Percentiles rank a stretch among this genome's conserved stretches.
Conservation (phyloP, 2,797 vertebrate genomes). For the Tangara arthus region DNA sequence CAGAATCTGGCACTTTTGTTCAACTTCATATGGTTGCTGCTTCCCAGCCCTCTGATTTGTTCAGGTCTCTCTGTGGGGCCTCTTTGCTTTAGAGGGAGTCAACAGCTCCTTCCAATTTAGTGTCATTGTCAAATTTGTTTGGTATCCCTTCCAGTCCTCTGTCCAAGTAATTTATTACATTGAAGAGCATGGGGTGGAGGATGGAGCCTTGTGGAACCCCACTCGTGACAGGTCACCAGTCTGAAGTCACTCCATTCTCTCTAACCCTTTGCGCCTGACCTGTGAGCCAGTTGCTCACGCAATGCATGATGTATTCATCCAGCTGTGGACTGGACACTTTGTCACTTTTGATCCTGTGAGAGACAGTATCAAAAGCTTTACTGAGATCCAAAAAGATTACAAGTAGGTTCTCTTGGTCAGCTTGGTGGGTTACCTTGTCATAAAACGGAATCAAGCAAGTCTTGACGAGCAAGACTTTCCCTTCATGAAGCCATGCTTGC, state of each 20-base stretch:
- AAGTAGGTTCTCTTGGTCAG: background rate
- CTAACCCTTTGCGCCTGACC: fast-evolving
- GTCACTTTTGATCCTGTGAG: background rate
- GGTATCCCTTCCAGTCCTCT: background rate
- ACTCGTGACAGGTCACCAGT: background rate
- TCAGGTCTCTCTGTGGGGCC: background rate
- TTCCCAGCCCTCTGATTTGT: background rate
- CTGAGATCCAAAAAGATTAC: background rate
- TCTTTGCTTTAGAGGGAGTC: background rate
- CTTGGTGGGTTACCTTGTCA: background rate
- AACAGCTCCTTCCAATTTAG: background rate
- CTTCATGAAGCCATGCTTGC: background rate
- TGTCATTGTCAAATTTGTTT: background rate
- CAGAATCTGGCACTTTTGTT: background rate
- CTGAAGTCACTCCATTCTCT: background rate
- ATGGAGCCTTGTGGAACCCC: background rate
- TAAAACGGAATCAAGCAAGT: background rate
- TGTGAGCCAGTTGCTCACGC: fast-evolving
- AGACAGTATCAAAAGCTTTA: background rate
- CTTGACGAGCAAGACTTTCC: background rate
- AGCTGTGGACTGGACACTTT: background rate
- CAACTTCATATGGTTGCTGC: background rate
- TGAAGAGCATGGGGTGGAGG: background rate
- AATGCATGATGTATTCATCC: background rate
- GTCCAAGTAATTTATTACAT: background rate